Conservation (phyloP, 2,797 vertebrate species). For the Peromyscus melanophrys region DNA sequence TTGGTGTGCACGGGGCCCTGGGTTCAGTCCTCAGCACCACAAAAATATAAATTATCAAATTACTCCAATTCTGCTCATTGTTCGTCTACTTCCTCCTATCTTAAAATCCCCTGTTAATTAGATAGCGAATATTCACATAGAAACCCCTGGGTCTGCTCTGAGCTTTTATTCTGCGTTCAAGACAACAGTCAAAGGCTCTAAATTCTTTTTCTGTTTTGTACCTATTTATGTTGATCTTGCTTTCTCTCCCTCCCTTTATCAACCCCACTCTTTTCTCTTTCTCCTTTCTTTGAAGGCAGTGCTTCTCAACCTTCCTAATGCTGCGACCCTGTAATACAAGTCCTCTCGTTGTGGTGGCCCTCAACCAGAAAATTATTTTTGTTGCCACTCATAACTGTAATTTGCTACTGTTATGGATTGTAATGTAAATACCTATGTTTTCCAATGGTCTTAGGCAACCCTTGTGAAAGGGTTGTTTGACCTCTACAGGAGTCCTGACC, state of each 20-base stretch:
- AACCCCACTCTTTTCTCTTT: no score
- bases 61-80: background rate
- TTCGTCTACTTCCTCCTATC: background rate
- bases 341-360: background rate
- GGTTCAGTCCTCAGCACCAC: background rate
- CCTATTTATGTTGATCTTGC: background rate
- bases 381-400: background rate
- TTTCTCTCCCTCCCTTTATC: no score
- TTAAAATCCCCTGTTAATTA: conserved; percentile 15
- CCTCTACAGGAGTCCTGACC: accelerated
- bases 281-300: background rate
- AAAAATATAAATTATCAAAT: background rate
- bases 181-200: background rate
- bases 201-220: background rate
- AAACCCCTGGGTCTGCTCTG: background rate
- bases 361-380: background rate
- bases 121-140: background rate
- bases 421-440: background rate
- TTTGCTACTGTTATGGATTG: background rate
- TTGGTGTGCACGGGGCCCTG: background rate
- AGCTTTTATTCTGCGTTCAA: conserved; percentile 38
- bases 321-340: background rate
- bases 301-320: background rate
- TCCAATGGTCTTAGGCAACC: background rate
- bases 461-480: background rate